Evolutionary conservation across 2,113 vertebrate species (phyloP).

Genomic region (Neoarius graeffei): DNA sequence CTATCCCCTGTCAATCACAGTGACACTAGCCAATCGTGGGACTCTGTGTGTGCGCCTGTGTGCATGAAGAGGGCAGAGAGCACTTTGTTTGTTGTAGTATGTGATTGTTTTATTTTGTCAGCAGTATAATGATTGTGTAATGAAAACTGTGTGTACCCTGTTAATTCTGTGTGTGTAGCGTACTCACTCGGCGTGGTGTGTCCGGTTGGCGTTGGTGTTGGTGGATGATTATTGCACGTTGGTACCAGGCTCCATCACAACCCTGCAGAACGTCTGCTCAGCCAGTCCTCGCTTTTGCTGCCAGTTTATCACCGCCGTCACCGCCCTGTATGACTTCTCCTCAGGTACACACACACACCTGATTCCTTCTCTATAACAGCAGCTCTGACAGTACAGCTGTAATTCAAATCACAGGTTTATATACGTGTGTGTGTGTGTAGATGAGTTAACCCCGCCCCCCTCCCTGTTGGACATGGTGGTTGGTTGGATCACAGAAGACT

Average conservation of each 20-base stretch:
- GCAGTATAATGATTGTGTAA: neutral
- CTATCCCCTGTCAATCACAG: neutral
- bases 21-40: neutral
- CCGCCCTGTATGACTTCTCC: constrained; percentile 88
- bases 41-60: neutral
- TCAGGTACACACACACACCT: constrained; percentile 72
- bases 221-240: constrained; percentile 95
- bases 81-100: neutral
- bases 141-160: neutral
- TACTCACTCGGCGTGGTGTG: constrained; percentile 85
- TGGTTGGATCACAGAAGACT: constrained; percentile 92
- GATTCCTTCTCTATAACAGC: neutral
- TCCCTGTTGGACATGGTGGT: constrained; percentile 92
- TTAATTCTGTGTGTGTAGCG: constrained; percentile 69
- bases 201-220: constrained; percentile 85
- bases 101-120: neutral
- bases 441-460: constrained; percentile 88
- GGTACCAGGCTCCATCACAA: constrained; percentile 88
- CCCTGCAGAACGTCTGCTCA: constrained; percentile 85
- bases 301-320: constrained; percentile 92
- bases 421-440: constrained; percentile 63
- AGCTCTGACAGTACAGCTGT: neutral
- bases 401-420: neutral
- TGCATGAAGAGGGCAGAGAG: neutral
- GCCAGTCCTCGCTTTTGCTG: constrained; percentile 97